Evolutionary conservation across 1,140 invertebrate species (phyloP).

Genomic region (Musca domestica): DNA sequence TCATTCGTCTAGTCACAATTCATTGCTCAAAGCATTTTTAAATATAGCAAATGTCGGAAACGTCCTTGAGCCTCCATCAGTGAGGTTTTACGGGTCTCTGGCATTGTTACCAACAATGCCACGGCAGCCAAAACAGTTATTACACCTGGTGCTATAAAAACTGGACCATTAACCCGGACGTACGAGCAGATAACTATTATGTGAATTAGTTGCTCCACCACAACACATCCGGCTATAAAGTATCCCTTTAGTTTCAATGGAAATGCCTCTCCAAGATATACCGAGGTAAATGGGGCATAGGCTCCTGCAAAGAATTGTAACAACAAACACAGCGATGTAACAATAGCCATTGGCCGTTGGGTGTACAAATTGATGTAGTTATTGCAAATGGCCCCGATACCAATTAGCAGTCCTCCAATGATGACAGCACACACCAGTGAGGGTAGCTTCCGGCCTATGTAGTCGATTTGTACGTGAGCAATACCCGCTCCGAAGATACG

Average conservation of each 20-base stretch:
- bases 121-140: constrained; percentile 34
- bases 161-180: too few relatives aligned
- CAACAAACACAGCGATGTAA: constrained; percentile 33
- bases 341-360: constrained; percentile 32
- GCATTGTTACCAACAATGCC: constrained; percentile 34
- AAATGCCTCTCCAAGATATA: constrained; percentile 42
- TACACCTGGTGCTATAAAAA: constrained; percentile 29
- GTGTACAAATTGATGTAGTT: background rate
- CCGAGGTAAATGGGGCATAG: constrained; percentile 31
- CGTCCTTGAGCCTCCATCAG: constrained; percentile 37
- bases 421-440: constrained; percentile 33
- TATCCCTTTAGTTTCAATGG: constrained; percentile 35
- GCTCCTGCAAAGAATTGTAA: constrained; percentile 44
- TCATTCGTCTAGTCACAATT: too few relatives aligned
- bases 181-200: constrained; percentile 38
- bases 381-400: constrained; percentile 36
- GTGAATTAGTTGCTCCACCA: constrained; percentile 39
- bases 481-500: constrained; percentile 34
- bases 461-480: constrained; percentile 31
- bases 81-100: constrained; percentile 37
- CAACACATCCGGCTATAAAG: constrained; percentile 36
- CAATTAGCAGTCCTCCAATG: constrained; percentile 39
- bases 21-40: constrained; percentile 2
- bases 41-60: constrained; percentile 29
- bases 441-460: constrained; percentile 34